A percentile compares a stretch with the other conserved stretches of the same genome.
phyloP scores from a whole-genome alignment of 2,113 vertebrate species.

The Hippocampus barbouri region DNA sequence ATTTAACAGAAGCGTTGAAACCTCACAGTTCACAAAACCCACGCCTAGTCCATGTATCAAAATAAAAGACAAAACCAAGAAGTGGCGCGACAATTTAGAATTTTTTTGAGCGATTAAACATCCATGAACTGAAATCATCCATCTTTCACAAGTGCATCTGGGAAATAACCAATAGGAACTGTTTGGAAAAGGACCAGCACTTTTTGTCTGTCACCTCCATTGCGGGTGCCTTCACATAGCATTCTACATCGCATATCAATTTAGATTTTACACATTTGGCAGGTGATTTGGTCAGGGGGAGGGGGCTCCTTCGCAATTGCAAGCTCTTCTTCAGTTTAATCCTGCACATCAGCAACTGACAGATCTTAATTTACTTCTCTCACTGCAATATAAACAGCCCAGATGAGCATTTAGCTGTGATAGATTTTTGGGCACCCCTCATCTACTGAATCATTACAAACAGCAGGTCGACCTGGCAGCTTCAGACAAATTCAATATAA shows the following conservation, averaged over 20 bases:
- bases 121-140: background rate
- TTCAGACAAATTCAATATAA: background rate
- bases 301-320: background rate
- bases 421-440: constrained; percentile 1
- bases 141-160: background rate
- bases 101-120: background rate
- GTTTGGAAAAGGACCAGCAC: background rate
- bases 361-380: background rate
- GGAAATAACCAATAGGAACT: background rate
- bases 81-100: background rate
- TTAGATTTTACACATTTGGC: background rate
- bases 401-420: background rate
- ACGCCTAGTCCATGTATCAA: background rate
- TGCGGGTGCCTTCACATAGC: background rate
- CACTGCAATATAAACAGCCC: constrained; percentile 1
- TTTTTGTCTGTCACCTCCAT: background rate
- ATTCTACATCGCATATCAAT: too few species aligned
- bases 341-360: background rate
- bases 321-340: background rate
- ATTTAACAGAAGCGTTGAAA: background rate
- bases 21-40: background rate
- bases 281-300: too few species aligned
- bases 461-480: background rate
- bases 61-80: background rate
- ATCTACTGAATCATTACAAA: constrained; percentile 1